Base-by-base conservation (phyloP, 2,113 vertebrate species). In the Anoplopoma fimbria region DNA sequence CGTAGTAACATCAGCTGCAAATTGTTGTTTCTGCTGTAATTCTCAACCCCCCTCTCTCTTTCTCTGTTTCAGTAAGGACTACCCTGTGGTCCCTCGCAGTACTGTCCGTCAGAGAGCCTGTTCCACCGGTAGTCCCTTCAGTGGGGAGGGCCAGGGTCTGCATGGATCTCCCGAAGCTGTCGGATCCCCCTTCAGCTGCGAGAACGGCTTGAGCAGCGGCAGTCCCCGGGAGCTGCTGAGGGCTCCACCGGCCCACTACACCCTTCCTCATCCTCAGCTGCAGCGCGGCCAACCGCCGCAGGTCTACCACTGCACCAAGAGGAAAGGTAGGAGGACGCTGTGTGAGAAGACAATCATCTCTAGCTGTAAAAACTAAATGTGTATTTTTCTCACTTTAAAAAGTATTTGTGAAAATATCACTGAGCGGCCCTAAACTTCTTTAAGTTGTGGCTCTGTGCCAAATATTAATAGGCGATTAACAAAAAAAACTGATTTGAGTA, bases 21-120 rank as follows among this genome's bases (percentile, higher is more conserved):
- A 67, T 60, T 5, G n/a, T 70, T 69, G 40, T 33, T 58, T 29
- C 27, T 76, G 47, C 38, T 68, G n/a, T 74, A 55, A 75, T 19
- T 23, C 31, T 77, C 8, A 29, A 57, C 2, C 5, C 4, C 19
- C 8, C 25, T 62, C 27, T 57, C 9, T 58, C 38, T 77, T 19
- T 81, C 23, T 77, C 5, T 70, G n/a, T 85, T 76, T 53, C 82
- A 98, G 97, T 83, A 99, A 99, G 91, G 97, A 99, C 89, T 99
- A 97, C 81, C 97, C 97, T 0, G 97, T 98, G 77, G 96, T 98
- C 23, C 97, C 97, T 75, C 95, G 97, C 91, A 98, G 96, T 82
- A 96, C 97, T 0, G 95, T 97, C 87, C 96, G 97, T 61, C 97
- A 98, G 75, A 97, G 97, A 80, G 95, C 96, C 42, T 92, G 96